phyloP scores from a whole-genome alignment of 2,797 vertebrate species.

The Australoheros facetus region DNA sequence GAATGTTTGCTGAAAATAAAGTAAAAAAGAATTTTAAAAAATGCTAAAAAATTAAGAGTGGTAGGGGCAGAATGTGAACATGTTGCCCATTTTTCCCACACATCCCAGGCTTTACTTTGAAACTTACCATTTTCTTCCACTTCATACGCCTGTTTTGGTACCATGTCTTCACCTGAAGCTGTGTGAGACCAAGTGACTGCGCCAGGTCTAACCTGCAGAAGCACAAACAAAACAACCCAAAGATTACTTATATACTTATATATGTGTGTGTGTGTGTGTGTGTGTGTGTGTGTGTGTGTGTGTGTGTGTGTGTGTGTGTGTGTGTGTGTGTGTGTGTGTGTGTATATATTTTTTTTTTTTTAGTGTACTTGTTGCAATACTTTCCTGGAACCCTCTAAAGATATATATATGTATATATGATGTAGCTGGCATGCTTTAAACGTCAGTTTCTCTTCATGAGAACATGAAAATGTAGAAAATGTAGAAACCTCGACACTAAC shows the following conservation, averaged over 20 bases:
- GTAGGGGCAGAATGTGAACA: not conserved
- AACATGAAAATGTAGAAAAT: not conserved
- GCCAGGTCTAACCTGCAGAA: slow-evolving; percentile 91
- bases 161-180: slow-evolving; percentile 99
- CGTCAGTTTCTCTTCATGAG: not conserved
- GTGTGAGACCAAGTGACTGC: slow-evolving; percentile 95
- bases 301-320: no score
- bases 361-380: not conserved
- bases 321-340: no score
- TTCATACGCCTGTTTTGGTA: slow-evolving; percentile 99
- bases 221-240: slow-evolving; percentile 34
- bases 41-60: not conserved
- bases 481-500: not conserved
- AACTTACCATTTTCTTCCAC: slow-evolving; percentile 98
- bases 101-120: not conserved
- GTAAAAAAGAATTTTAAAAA: not conserved
- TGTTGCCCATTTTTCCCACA: not conserved
- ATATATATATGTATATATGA: not conserved
- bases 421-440: not conserved
- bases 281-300: no score
- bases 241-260: not conserved
- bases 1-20: not conserved
- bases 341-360: not conserved
- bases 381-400: not conserved
- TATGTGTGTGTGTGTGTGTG: no score